Evolutionary conservation across 2,797 vertebrate species (phyloP), one percentile per base, ranked within the genome.

Genomic region (Gymnoscopelus microlampas): DNA sequence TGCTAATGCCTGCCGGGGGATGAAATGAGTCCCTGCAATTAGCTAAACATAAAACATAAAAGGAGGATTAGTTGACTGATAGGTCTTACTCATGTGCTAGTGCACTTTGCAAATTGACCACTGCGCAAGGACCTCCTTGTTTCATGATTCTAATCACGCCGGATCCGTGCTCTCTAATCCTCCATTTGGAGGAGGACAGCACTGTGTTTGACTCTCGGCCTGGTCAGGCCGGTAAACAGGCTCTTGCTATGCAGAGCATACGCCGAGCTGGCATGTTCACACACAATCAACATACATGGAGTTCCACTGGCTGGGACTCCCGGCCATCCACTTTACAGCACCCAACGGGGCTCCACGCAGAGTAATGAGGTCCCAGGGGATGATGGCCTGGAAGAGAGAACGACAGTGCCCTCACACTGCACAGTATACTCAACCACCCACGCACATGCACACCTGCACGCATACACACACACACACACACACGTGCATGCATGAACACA

Each of bases 151-250:
- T 82, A 88, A 89, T 89, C 78, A 76, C 68, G 85, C 82, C 81
- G 87, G 79, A 91, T 92, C 88, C 86, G 74, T 70, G 78, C 81
- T 84, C 81, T 92, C 81, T 92, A 87, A 92, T 92, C 84, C 83
- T 84, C 76, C 60, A 73, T 85, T 90, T 82, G 77, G 70, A 76
- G n/a, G 70, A 7, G 39, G 73, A 86, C 44, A 74, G 81, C 35
- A 66, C 62, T 71, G 74, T 64, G 82, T 79, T 86, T 69, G 73
- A 89, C 87, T 78, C 73, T 29, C 6, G 71, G 72, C 68, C 78
- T 72, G 84, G 61, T 49, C 63, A 76, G 75, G 76, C 74, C 60
- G 65, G 81, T 89, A 90, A 91, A 93, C 84, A 90, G 76, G 53
- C 77, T 85, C 83, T 91, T 80, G 74, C 78, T 73, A 90, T 93